Base-by-base conservation (phyloP, 2,797 vertebrate species). In the Sebastiscus albofasciatus region DNA sequence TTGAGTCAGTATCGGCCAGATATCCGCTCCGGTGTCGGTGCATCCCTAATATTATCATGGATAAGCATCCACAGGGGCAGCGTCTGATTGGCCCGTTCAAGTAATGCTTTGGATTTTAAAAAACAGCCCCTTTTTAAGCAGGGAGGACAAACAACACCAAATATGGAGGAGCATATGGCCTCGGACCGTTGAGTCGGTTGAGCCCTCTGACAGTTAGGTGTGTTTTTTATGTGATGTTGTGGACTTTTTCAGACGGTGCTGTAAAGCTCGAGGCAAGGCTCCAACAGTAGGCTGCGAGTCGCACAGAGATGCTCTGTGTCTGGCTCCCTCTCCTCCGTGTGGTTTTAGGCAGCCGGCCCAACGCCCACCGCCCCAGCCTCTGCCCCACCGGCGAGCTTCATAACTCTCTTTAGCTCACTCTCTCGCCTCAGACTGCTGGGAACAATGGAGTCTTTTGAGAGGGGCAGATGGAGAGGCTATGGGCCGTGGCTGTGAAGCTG, bases 381-480 rank as follows among this genome's bases (percentile, higher is more conserved):
- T 91, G 91, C 90, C 79, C 84, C 84, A 78, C 80, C 75, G 39
- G 79, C 83, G 11, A 68, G 89, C 91, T 90, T 87, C 88, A 90
- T 90, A 85, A 86, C 90, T 90, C 89, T 86, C 86, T 89, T 92
- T 81, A 93, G 89, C 91, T 91, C 89, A 79, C 90, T 89, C 90
- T 87, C 89, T 89, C 12, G 77, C 89, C 75, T 88, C 89, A 85
- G 74, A 86, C 88, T 82, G 68, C 59, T 2, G 73, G 83, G 90
- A 95, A 96, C 95, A 96, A 96, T 96, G 94, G 82, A 85, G 90
- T 90, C 94, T 94, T 96, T 96, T 96, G 91, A 96, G 90, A 87
- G 83, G 68, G 88, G 84, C 90, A 92, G 92, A 93, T 86, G 90
- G 87, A 84, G 87, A 88, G 76, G 83, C 87, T 85, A 73, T 62